Evolutionary conservation across 2,797 vertebrate genomes (phyloP), one percentile per base, ranked within the genome.

Genomic region (Ambastaia sidthimunki): DNA sequence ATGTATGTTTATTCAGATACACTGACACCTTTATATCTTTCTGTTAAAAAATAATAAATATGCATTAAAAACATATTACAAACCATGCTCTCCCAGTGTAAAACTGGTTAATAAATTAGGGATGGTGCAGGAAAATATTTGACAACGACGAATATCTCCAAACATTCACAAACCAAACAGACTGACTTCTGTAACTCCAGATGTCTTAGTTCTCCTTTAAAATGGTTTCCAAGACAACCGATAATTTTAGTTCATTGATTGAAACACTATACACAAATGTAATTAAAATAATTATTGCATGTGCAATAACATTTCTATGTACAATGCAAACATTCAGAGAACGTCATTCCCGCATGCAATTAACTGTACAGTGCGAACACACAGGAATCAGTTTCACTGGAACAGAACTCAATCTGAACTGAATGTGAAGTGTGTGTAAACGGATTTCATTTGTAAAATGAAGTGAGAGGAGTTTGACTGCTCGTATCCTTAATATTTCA

Each of bases 21-120:
- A 83, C 66, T 48, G 82, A 89, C 76, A 74, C 44, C 19, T 48
- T 78, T 83, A 84, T 71, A 80, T 54, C 65, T 25, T 82, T 87
- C 63, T 47, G 76, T 86, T 21, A 28, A 62, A 79, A 84, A 78
- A 84, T 50, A 88, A 85, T 85, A 89, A 87, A 88, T 89, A 85
- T 82, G 74, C 67, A 82, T 65, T 83, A 81, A 50, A 84, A 77
- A 82, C 69, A 5, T 70, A 81, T 65, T 83, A 81, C 55, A 84
- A 77, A 82, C 69, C 80, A 82, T 85, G 80, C 86, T 78, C 41
- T 75, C 74, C 74, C 76, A 82, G 76, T 78, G 83, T 74, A 63
- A 78, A 66, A 80, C 72, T 78, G 81, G 80, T 71, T 18, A 79
- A 88, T 86, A 84, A 85, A 87, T 85, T 80, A 87, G 47, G 66